phyloP scores from a whole-genome alignment of 2,888 invertebrate genomes.

The Platycnemis pennipes region DNA sequence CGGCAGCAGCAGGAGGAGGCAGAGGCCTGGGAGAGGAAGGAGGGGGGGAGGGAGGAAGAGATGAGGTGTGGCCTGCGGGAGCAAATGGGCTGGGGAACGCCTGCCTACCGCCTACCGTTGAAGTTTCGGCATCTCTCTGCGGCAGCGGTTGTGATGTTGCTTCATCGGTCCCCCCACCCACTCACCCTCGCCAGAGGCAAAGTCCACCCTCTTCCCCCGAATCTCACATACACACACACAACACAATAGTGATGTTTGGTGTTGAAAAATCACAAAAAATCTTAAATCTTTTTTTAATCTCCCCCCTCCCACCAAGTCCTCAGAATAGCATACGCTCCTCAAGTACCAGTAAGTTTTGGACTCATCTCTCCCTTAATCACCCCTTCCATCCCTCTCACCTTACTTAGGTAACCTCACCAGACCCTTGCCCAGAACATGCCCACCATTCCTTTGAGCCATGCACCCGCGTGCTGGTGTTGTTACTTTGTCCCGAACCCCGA shows the following conservation, averaged over 20 bases:
- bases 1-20: conserved; percentile 38
- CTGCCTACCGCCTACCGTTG: not conserved
- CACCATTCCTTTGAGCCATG: not conserved
- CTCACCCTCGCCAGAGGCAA: conserved; percentile 50
- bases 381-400: conserved; percentile 11
- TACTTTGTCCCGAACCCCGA: not conserved
- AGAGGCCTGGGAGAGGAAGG: conserved; percentile 43
- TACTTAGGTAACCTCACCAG: conserved; percentile 18
- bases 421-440: not conserved
- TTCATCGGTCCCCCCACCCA: conserved; percentile 62
- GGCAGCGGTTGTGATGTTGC: conserved; percentile 46
- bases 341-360: conserved; percentile 56
- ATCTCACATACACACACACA: conserved; percentile 38
- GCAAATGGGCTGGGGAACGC: not conserved
- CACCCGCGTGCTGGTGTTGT: not conserved
- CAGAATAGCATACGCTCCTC: conserved; percentile 58
- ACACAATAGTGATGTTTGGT: conserved; percentile 60
- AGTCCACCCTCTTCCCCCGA: conserved; percentile 32
- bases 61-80: conserved; percentile 33
- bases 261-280: conserved; percentile 49
- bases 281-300: conserved; percentile 33
- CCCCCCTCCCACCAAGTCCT: conserved; percentile 52
- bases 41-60: conserved; percentile 44
- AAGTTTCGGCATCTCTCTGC: not conserved
- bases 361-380: conserved; percentile 31